A percentile compares a stretch with the other conserved stretches of the same genome.
These are phyloP conservation scores for Microhierax caerulescens DNA, from an alignment of 2,797 vertebrate species.

Conservation along the genomic window DNA sequence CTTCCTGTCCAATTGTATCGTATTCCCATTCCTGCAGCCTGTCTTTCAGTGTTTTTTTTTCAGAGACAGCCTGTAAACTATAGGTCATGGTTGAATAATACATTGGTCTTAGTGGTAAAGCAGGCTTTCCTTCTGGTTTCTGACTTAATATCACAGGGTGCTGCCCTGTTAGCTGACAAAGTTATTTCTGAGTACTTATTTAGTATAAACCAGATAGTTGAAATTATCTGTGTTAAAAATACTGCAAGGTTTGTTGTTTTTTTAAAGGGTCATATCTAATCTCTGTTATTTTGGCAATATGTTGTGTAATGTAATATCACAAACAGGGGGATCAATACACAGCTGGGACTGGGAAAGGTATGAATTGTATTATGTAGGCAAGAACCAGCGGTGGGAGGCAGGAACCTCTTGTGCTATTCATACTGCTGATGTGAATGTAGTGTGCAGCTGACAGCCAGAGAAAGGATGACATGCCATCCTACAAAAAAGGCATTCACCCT, in stretches of 20 bases:
- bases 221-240: not conserved
- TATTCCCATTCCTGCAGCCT: not conserved
- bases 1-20: accelerated
- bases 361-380: not conserved
- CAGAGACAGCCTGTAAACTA: not conserved
- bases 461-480: not conserved
- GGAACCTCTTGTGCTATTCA: not conserved
- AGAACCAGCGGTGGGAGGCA: not conserved
- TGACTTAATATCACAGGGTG: not conserved
- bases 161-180: not conserved
- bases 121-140: not conserved
- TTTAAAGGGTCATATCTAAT: not conserved
- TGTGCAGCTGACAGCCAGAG: not conserved
- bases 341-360: not conserved
- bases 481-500: not conserved
- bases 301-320: not conserved
- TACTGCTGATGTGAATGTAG: not conserved
- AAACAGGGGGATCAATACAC: not conserved
- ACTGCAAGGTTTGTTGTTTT: not conserved
- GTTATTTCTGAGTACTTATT: not conserved
- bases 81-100: not conserved
- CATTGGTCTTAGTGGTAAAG: not conserved
- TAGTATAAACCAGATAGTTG: not conserved
- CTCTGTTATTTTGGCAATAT: not conserved
- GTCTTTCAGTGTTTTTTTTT: not conserved